Conservation (phyloP, 2,797 vertebrate species). For the Enteromius argenteus region DNA sequence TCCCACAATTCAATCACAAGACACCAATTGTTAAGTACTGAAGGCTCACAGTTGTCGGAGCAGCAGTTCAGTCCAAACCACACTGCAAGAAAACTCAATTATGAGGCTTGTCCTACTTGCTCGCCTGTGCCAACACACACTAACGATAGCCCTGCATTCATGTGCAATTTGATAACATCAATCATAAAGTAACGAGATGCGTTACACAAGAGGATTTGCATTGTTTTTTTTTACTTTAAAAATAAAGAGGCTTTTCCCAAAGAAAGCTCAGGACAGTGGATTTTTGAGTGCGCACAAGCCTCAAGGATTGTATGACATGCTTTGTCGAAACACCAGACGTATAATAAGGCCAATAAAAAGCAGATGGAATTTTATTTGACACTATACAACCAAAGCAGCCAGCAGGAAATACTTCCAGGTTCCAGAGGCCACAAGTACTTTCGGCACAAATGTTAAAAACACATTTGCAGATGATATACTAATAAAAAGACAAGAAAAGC, state of each 20-base stretch:
- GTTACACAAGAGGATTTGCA: slow-evolving; percentile 31
- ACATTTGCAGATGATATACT: slow-evolving; percentile 42
- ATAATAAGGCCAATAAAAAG: slow-evolving; percentile 53
- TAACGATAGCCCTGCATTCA: slow-evolving; percentile 36
- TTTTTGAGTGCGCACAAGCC: slow-evolving; percentile 52
- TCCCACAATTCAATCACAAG: slow-evolving; percentile 64
- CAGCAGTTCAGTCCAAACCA: slow-evolving; percentile 25
- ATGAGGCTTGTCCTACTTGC: slow-evolving; percentile 19
- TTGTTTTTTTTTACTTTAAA: slow-evolving; percentile 59
- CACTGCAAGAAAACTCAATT: slow-evolving; percentile 33
- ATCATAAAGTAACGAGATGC: slow-evolving; percentile 14
- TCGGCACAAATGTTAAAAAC: slow-evolving; percentile 65
- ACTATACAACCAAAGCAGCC: slow-evolving; percentile 35
- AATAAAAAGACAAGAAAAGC: slow-evolving; percentile 33
- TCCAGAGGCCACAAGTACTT: slow-evolving; percentile 55
- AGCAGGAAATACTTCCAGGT: slow-evolving; percentile 58
- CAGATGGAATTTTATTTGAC: slow-evolving; percentile 45
- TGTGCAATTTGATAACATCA: slow-evolving; percentile 48
- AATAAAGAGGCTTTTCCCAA: slow-evolving; percentile 51
- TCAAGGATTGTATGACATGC: slow-evolving; percentile 58
- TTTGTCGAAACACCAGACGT: slow-evolving; percentile 39
- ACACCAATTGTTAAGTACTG: slow-evolving; percentile 52
- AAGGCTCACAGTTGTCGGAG: slow-evolving; percentile 43
- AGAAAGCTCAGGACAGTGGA: slow-evolving; percentile 58
- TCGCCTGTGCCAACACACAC: slow-evolving; percentile 23